Evolutionary conservation across 2,888 invertebrate genomes (phyloP).

Genomic region (Dorcus parallelipipedus): DNA sequence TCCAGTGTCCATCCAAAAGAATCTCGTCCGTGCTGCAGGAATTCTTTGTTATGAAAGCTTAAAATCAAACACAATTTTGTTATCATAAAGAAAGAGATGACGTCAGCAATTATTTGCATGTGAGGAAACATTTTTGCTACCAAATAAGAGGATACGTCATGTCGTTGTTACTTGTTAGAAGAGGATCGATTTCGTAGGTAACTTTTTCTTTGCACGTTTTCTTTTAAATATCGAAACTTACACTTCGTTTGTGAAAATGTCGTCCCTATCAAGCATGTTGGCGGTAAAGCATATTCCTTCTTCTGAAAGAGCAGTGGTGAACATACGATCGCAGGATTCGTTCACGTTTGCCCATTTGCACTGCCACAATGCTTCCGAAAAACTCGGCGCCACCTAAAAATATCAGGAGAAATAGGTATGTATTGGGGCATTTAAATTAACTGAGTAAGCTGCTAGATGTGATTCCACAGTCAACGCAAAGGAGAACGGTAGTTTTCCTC

Average conservation of each 20-base stretch:
- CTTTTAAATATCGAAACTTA: constrained; percentile 34
- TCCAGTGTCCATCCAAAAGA: constrained; percentile 61
- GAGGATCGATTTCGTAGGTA: no score
- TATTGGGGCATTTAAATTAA: no score
- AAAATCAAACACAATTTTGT: neutral
- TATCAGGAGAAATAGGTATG: no score
- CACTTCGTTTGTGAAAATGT: constrained; percentile 60
- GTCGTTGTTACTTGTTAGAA: no score
- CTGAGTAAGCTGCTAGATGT: no score
- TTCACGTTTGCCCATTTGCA: constrained; percentile 52
- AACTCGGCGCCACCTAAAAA: constrained; percentile 41
- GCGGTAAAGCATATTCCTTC: constrained; percentile 73
- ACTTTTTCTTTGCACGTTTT: no score
- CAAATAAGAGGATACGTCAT: no score
- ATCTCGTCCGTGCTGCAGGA: constrained; percentile 34
- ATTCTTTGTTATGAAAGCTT: constrained; percentile 33
- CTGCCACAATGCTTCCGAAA: constrained; percentile 39
- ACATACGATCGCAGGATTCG: constrained; percentile 55
- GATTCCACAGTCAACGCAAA: no score
- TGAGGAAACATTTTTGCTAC: no score
- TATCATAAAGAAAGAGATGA: no score
- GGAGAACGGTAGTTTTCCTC: no score
- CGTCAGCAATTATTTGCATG: no score
- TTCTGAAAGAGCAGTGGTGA: constrained; percentile 65
- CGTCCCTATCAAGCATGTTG: constrained; percentile 61